Evolutionary conservation across 2,888 invertebrate species (phyloP).

Genomic region (Tiliacea citrago): DNA sequence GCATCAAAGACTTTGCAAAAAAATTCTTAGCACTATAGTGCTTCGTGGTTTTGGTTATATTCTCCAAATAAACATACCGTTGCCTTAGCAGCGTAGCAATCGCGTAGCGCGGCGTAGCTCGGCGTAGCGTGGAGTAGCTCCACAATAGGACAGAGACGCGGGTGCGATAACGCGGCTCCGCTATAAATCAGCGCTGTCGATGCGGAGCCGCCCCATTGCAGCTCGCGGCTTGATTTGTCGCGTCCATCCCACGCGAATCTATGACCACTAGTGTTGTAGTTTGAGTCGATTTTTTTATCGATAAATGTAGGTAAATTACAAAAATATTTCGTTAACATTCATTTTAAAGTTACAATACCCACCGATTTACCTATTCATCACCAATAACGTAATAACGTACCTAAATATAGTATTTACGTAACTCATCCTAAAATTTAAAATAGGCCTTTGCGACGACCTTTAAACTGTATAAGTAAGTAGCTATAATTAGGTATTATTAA

Average conservation of each 20-base stretch:
- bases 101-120: not conserved
- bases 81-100: constrained; percentile 1
- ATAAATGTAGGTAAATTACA: not conserved
- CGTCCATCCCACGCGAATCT: constrained; percentile 84
- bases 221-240: constrained; percentile 89
- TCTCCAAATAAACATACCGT: not conserved
- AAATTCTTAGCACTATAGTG: not conserved
- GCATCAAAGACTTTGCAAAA: not conserved
- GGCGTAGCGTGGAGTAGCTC: constrained; percentile 6
- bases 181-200: constrained; percentile 90
- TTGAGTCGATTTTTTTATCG: not conserved
- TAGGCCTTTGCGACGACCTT: no score
- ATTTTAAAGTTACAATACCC: no score
- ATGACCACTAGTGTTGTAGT: constrained; percentile 68
- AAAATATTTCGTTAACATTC: no score
- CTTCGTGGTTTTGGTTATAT: no score
- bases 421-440: no score
- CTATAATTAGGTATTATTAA: no score
- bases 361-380: no score
- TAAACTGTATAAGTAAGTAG: no score
- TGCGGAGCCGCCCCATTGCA: constrained; percentile 87
- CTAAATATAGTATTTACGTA: no score
- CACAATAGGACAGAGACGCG: constrained; percentile 61
- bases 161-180: constrained; percentile 82
- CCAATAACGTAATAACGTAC: no score